Conservation (phyloP, 2,797 vertebrate genomes). For the Alfaro cultratus region DNA sequence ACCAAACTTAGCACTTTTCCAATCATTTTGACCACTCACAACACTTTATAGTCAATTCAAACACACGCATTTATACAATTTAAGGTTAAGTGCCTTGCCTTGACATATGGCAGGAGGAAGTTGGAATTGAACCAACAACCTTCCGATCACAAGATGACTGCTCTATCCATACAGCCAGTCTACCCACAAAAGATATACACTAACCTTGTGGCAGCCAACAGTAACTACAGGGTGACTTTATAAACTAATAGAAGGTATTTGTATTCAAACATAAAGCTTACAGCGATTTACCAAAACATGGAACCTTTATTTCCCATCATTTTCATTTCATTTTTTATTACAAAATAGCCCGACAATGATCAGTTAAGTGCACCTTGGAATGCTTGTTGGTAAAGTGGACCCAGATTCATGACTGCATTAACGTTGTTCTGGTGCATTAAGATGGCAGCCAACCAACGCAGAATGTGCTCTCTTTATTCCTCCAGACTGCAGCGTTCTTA, state of each 20-base stretch:
- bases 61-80: too few species aligned
- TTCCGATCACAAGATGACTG: too few species aligned
- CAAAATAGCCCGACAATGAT: conserved; percentile 61
- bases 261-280: background rate
- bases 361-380: conserved; percentile 72
- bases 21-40: too few species aligned
- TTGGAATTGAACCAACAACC: too few species aligned
- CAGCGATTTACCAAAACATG: conserved; percentile 71
- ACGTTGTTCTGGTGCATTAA: conserved; percentile 46
- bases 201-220: background rate
- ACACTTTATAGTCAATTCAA: too few species aligned
- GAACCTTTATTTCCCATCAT: conserved; percentile 76
- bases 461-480: conserved; percentile 10
- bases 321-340: conserved; percentile 55
- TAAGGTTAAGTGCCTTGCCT: too few species aligned
- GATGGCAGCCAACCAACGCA: conserved; percentile 35
- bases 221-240: background rate
- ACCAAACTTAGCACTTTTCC: too few species aligned
- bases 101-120: too few species aligned
- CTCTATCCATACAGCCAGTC: too few species aligned
- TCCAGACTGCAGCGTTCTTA: conserved; percentile 28
- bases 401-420: conserved; percentile 55
- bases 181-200: background rate
- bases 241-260: background rate
- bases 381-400: conserved; percentile 72